Conservation (phyloP, 2,888 invertebrate genomes). For the Sphecodes monilicornis region DNA sequence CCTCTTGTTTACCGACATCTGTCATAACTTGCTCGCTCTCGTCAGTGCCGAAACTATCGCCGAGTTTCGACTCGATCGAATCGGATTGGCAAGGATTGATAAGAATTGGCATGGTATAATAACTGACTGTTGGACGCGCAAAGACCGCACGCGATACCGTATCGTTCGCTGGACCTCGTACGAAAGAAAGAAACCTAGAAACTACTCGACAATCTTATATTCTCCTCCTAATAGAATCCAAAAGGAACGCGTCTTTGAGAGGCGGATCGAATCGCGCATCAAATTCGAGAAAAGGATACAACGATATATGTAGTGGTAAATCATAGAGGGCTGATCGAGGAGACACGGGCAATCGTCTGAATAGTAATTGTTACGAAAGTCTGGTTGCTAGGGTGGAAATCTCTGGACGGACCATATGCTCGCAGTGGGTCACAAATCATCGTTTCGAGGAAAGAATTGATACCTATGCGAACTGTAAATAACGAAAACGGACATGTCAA, state of each 20-base stretch:
- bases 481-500: conserved; percentile 39
- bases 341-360: conserved; percentile 67
- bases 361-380: conserved; percentile 73
- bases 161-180: not conserved
- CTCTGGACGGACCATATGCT: conserved; percentile 79
- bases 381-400: conserved; percentile 69
- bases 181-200: not conserved
- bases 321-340: conserved; percentile 50
- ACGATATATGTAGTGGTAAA: conserved; percentile 63
- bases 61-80: conserved; percentile 6
- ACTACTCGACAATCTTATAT: not conserved
- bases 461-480: conserved; percentile 43
- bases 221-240: not conserved
- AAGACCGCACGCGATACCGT: not conserved
- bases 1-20: conserved; percentile 83
- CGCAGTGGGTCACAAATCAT: conserved; percentile 77
- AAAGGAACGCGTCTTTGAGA: not conserved
- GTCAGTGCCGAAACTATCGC: conserved; percentile 18
- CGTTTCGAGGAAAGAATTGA: conserved; percentile 69
- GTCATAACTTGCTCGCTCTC: conserved; percentile 79
- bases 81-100: not conserved
- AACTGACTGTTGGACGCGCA: not conserved
- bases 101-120: not conserved
- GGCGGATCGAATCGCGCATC: not conserved
- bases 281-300: not conserved